These are phyloP conservation scores for Tragelaphus strepsiceros DNA, from an alignment of 2,113 vertebrate species.

Conservation along the genomic window DNA sequence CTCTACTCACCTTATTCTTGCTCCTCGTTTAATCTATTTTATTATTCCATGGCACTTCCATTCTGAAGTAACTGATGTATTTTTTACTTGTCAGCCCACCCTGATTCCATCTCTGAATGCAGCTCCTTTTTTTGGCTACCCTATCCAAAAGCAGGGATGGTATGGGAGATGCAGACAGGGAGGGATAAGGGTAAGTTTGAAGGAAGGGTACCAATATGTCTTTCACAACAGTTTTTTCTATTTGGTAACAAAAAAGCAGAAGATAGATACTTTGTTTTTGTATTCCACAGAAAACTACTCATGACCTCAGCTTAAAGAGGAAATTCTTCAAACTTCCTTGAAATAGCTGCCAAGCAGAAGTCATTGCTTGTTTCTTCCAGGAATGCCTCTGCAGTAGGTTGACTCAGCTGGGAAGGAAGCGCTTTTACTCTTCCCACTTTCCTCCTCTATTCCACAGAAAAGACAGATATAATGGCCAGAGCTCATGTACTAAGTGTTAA, in stretches of 20 bases:
- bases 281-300: constrained; percentile 4
- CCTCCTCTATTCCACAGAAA: not conserved
- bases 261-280: constrained; percentile 19
- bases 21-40: not conserved
- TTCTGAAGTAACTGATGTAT: not conserved
- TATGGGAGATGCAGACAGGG: not conserved
- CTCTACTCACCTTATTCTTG: not conserved
- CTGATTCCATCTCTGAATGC: not conserved
- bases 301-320: constrained; percentile 19
- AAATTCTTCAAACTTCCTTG: not conserved
- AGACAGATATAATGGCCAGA: not conserved
- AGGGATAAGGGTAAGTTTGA: not conserved
- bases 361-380: not conserved
- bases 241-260: constrained; percentile 17
- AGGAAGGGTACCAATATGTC: not conserved
- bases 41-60: not conserved
- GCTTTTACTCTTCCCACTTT: not conserved
- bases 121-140: not conserved
- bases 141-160: not conserved
- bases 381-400: not conserved
- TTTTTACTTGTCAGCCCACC: not conserved
- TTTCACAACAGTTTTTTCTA: not conserved
- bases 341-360: not conserved
- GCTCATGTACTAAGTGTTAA: not conserved
- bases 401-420: not conserved